Evolutionary conservation across 2,888 invertebrate species (phyloP).

Genomic region (Lepidochrysops patricia): DNA sequence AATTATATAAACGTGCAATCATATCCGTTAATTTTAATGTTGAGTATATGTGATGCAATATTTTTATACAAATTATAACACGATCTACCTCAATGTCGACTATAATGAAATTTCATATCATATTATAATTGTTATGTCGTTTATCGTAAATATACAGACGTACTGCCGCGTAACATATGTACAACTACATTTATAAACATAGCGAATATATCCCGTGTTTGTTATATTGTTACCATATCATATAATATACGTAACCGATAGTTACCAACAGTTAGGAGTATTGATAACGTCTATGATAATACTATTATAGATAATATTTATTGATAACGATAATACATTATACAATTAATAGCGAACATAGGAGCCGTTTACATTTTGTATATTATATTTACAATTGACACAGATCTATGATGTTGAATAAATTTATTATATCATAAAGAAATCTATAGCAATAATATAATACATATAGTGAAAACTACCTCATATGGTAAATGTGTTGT

Average conservation of each 20-base stretch:
- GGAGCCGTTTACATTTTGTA: slow-evolving; percentile 8
- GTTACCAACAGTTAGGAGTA: neutral
- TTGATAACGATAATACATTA: neutral
- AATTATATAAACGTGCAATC: slow-evolving; percentile 50
- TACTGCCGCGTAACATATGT: neutral
- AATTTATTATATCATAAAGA: slow-evolving; percentile 48
- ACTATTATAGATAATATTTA: neutral
- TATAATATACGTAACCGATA: slow-evolving; percentile 6
- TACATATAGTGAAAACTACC: slow-evolving; percentile 64
- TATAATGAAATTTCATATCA: slow-evolving; percentile 29
- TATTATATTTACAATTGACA: slow-evolving; percentile 27
- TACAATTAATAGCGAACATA: slow-evolving; percentile 15
- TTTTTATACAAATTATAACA: slow-evolving; percentile 70
- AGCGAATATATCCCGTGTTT: slow-evolving; percentile 1
- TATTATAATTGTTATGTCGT: slow-evolving; percentile 12
- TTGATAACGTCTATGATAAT: neutral
- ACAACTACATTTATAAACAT: neutral
- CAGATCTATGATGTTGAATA: slow-evolving; percentile 40
- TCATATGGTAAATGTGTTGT: slow-evolving; percentile 56
- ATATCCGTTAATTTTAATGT: slow-evolving; percentile 65
- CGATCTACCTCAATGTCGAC: slow-evolving; percentile 67
- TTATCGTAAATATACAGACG: slow-evolving; percentile 2
- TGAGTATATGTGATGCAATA: slow-evolving; percentile 71
- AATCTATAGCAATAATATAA: slow-evolving; percentile 60
- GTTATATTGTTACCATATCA: slow-evolving; percentile 11